Evolutionary conservation across 2,888 invertebrate genomes (phyloP).

Genomic region (Beris chalybata): DNA sequence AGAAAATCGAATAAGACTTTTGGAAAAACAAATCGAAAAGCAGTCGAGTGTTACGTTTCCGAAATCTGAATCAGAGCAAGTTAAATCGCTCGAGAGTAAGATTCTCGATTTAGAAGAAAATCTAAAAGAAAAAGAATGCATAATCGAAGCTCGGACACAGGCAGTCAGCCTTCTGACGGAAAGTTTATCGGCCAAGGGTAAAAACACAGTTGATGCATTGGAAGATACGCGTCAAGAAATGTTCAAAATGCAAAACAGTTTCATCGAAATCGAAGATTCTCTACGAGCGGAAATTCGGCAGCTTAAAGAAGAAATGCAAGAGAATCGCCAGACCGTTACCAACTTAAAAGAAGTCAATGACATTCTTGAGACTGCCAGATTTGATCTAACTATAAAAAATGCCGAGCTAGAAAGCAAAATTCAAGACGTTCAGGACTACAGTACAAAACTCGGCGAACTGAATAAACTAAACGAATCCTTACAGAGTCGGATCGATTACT

Average conservation of each 20-base stretch:
- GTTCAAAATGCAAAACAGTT: constrained; percentile 76
- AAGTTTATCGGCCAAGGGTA: constrained; percentile 63
- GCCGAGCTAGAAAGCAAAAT: constrained; percentile 57
- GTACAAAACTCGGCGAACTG: constrained; percentile 46
- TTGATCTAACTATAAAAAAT: constrained; percentile 59
- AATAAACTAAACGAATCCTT: constrained; percentile 43
- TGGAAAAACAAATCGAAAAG: constrained; percentile 50
- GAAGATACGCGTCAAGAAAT: constrained; percentile 82
- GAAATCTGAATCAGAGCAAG: constrained; percentile 36
- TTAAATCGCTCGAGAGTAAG: constrained; percentile 44
- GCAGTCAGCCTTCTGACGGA: constrained; percentile 77
- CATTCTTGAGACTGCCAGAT: constrained; percentile 58
- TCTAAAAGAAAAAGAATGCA: constrained; percentile 79
- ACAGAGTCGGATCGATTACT: constrained; percentile 47
- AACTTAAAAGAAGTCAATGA: constrained; percentile 63
- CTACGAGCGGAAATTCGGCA: constrained; percentile 69
- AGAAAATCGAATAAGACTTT: constrained; percentile 51
- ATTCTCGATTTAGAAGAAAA: constrained; percentile 82
- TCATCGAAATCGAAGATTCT: constrained; percentile 69
- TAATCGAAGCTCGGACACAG: constrained; percentile 78
- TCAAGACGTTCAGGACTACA: constrained; percentile 48
- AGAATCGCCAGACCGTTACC: constrained; percentile 61
- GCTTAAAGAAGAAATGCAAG: constrained; percentile 60
- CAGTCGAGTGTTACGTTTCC: constrained; percentile 42
- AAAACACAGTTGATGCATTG: constrained; percentile 69